phyloP scores from a whole-genome alignment of 1,140 invertebrate species.

The Parapsyche elsis region DNA sequence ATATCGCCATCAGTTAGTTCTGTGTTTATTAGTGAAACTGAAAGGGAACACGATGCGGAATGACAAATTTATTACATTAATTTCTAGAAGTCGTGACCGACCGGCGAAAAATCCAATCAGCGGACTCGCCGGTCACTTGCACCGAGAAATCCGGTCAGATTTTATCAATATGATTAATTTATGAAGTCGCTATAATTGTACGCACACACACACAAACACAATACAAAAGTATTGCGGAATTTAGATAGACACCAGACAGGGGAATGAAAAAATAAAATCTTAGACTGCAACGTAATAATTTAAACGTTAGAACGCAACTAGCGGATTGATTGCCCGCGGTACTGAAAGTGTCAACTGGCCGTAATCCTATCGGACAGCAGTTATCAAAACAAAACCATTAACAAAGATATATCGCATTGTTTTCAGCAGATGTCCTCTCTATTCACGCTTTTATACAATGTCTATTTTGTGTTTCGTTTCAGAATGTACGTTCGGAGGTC shows the following conservation, averaged over 20 bases:
- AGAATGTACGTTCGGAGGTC: slow-evolving; percentile 92
- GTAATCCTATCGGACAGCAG: slow-evolving; percentile 24
- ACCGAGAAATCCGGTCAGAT: slow-evolving; percentile 44
- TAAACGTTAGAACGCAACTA: neutral
- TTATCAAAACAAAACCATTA: slow-evolving; percentile 35
- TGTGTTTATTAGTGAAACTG: slow-evolving; percentile 2
- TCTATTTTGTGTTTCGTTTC: slow-evolving; percentile 64
- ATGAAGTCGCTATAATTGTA: slow-evolving; percentile 14
- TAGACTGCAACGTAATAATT: neutral
- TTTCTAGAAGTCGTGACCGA: slow-evolving; percentile 40
- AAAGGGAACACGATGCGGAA: slow-evolving; percentile 32
- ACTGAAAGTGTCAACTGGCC: neutral
- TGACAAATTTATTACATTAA: slow-evolving; percentile 41
- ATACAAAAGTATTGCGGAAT: neutral
- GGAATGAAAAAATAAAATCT: neutral
- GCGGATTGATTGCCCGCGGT: neutral
- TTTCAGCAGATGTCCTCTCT: neutral
- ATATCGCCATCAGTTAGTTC: no score
- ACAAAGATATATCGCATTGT: slow-evolving; percentile 7
- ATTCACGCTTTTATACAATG: neutral
- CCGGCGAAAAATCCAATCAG: slow-evolving; percentile 43
- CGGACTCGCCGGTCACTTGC: neutral
- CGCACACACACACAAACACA: neutral
- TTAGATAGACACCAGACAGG: no score
- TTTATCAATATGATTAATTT: slow-evolving; percentile 45